Base-by-base conservation (phyloP, 2,888 invertebrate species). In the Timema cristinae region DNA sequence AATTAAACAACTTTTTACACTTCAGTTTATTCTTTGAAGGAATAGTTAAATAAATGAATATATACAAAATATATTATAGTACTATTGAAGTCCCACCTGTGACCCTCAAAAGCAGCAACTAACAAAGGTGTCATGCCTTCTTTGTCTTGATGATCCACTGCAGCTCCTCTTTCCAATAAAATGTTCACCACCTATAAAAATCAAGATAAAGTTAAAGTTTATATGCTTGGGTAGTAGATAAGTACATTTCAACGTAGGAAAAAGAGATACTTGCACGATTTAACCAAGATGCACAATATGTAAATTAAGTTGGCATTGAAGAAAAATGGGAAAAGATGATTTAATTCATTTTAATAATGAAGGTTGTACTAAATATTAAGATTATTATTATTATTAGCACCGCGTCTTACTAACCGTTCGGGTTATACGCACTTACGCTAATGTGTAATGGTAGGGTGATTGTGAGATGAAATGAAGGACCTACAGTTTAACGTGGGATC, bases 61-160 rank as follows among this genome's bases (percentile, higher is more conserved):
- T 54, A 11, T 54, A 54, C 54, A 2, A n/a, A 11, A 54, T 54
- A 54, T n/a, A 54, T 54, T 13, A 54, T 54, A 54, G 1, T 32
- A 32, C 32, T 32, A 32, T 16, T 63, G 32, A 63, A 16, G 63
- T 15, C 32, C 83, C 79, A 90, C 90, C 88, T 89, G 81, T 97
- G 96, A 1, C 95, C 95, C 81, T 95, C 95, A 77, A 95, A 95
- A 0, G 95, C 94, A 7, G 95, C 95, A 5, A 95, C 95, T 47
- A 95, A 81, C 16, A 96, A 83, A 5, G 95, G 95, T 7, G 95
- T 93, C 86, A 95, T 94, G 8, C 90, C 90, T 78, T 95, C 95
- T 74, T 93, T 88, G 81, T 96, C 95, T 63, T 91, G 88, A 75
- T 91, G 91, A 79, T 91, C 89, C 0, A 94, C 94, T 73, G 90